These are phyloP conservation scores for Neomorphus geoffroyi DNA, from an alignment of 2,797 vertebrate species.

Conservation along the genomic window DNA sequence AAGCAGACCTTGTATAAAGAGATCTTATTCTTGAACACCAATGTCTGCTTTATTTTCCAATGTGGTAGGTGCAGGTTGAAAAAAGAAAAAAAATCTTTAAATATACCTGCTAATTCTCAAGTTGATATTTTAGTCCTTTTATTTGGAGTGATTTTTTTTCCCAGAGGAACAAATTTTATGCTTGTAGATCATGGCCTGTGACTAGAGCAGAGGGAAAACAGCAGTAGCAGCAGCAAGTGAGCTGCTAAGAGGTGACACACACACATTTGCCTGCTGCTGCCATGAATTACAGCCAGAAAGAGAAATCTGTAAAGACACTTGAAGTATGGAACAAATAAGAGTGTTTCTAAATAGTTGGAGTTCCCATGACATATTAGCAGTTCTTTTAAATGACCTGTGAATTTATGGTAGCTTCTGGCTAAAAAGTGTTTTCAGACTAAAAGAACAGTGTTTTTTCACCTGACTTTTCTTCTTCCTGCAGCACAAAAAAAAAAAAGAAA, in stretches of 20 bases:
- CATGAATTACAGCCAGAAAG: background rate
- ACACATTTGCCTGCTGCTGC: background rate
- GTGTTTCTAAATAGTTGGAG: background rate
- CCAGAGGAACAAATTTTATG: background rate
- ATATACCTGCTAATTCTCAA: background rate
- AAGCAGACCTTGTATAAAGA: background rate
- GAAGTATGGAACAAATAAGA: background rate
- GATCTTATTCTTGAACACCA: background rate
- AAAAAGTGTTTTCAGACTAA: background rate
- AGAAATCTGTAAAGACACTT: background rate
- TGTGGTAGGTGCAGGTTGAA: background rate
- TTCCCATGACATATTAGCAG: background rate
- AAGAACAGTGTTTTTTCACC: background rate
- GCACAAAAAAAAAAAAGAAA: background rate
- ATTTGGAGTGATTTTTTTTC: background rate
- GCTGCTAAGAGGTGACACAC: background rate
- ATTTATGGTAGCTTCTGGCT: conserved; percentile 18
- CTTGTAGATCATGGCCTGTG: background rate
- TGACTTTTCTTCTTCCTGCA: background rate
- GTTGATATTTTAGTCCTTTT: background rate
- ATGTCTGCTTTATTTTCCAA: background rate
- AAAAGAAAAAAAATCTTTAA: background rate
- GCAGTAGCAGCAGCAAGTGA: background rate
- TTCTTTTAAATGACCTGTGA: conserved; percentile 33
- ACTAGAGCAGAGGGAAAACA: background rate